Percentiles rank a stretch among this genome's conserved stretches.
These are phyloP conservation scores for Furcula furcula DNA, from an alignment of 2,888 invertebrate genomes.

Conservation along the genomic window DNA sequence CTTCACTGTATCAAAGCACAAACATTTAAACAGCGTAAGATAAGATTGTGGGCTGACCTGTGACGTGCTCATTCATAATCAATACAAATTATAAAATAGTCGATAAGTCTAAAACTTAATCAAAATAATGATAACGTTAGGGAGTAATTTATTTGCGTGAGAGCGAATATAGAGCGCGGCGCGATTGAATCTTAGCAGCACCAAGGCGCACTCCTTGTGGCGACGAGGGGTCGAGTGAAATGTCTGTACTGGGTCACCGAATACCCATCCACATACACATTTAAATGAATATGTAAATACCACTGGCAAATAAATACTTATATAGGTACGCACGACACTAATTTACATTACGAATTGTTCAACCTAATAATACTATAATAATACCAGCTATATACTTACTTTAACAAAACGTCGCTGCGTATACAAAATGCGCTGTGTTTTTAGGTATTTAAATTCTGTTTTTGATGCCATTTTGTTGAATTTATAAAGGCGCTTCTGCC, in stretches of 20 bases:
- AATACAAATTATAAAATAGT: conserved; percentile 67
- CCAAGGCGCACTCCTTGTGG: conserved; percentile 39
- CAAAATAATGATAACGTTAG: conserved; percentile 66
- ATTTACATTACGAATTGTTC: conserved; percentile 64
- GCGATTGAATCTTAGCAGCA: conserved; percentile 28
- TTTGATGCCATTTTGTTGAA: too few species aligned
- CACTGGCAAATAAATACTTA: conserved; percentile 57
- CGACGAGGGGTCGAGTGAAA: conserved; percentile 54
- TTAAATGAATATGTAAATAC: conserved; percentile 73
- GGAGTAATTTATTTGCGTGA: conserved; percentile 39
- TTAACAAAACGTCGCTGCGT: too few species aligned
- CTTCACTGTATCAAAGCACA: conserved; percentile 71
- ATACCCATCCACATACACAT: conserved; percentile 57
- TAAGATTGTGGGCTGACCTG: conserved; percentile 73
- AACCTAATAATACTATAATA: too few species aligned
- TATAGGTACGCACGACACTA: conserved; percentile 53
- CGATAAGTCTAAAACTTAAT: conserved; percentile 59
- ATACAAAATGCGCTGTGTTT: too few species aligned
- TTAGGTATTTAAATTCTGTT: too few species aligned
- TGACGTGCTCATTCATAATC: conserved; percentile 70
- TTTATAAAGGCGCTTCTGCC: too few species aligned
- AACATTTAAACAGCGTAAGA: conserved; percentile 75
- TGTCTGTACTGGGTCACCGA: conserved; percentile 57
- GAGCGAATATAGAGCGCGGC: conserved; percentile 37
- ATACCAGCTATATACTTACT: too few species aligned